Base-by-base conservation (phyloP, 2,797 vertebrate genomes). In the Florisuga fusca region DNA sequence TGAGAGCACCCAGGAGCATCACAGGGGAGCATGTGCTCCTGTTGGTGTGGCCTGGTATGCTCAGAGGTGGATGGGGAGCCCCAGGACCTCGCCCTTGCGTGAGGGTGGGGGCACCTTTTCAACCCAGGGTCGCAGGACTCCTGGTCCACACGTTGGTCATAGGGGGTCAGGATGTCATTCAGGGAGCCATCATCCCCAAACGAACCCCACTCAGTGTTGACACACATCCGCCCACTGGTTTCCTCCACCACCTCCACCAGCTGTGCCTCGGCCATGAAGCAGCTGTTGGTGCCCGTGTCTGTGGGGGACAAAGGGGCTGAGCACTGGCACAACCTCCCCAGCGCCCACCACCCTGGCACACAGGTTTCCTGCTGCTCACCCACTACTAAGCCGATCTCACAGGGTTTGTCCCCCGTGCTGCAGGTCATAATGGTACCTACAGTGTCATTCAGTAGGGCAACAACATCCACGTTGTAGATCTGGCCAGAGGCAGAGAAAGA, bases 351-450 rank as follows among this genome's bases (percentile, higher is more conserved):
- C 15, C 12, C 14, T 1, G 18, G 29, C 29, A 62, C 0, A 0
- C 0, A 0, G 27, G 7, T 10, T 59, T 21, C 53, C 27, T 7
- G 0, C 29, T 63, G 59, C 96, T 98, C 95, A 99, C 99, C 98
- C 20, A 98, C 92, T 1, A 99, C 83, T 46, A 99, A 87, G 69
- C 97, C 98, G 2, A 99, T 94, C 84, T 99, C 98, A 64, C 99
- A 99, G 12, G 97, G 97, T 74, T 89, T 87, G 23, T 96, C 88
- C 8, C 7, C 75, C 11, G 62, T 97, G 57, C 97, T 97, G 5
- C 98, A 98, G 87, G 98, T 98, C 98, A 99, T 98, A 98, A 99
- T 98, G 15, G 98, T 98, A 54, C 98, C 98, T 87, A 99, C 98
- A 0, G 98, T 98, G 93, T 99, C 98, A 2, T 99, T 99, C 95